phyloP scores from a whole-genome alignment of 2,888 invertebrate genomes.

The Tuberolachnus salignus region DNA sequence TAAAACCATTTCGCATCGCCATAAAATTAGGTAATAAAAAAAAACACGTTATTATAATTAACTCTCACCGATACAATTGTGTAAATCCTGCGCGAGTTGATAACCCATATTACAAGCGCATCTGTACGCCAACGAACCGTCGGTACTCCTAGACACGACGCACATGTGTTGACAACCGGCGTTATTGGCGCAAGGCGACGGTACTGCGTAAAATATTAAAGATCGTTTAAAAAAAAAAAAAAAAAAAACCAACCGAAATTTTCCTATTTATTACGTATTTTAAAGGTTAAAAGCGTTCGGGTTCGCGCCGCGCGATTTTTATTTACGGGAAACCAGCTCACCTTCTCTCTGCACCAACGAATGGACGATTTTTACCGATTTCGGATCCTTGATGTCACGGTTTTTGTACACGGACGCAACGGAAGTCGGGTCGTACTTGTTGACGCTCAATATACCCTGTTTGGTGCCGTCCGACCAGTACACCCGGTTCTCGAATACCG shows the following conservation, averaged over 20 bases:
- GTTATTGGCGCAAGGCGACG: slow-evolving; percentile 81
- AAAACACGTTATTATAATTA: not conserved
- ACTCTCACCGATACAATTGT: slow-evolving; percentile 73
- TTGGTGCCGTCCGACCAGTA: slow-evolving; percentile 93
- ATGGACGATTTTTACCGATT: slow-evolving; percentile 83
- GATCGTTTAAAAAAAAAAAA: not conserved
- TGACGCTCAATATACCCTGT: slow-evolving; percentile 85
- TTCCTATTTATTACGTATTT: too few species aligned
- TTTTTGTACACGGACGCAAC: slow-evolving; percentile 81
- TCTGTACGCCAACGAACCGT: slow-evolving; percentile 78
- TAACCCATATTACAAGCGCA: slow-evolving; percentile 93
- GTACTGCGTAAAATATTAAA: slow-evolving; percentile 1
- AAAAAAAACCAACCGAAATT: too few species aligned
- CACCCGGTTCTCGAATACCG: slow-evolving; percentile 83
- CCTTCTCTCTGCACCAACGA: slow-evolving; percentile 76
- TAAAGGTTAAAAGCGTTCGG: too few species aligned
- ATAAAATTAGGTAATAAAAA: not conserved
- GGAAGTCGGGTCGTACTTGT: slow-evolving; percentile 79
- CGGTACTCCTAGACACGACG: slow-evolving; percentile 79
- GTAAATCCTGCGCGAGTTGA: slow-evolving; percentile 74
- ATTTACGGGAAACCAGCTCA: slow-evolving; percentile 59
- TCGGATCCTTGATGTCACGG: slow-evolving; percentile 80
- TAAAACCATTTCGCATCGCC: too few species aligned
- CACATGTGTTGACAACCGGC: slow-evolving; percentile 94
- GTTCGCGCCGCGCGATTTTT: too few species aligned